Conservation (phyloP, 92 coral and sea anemone species). For the Blastomussa wellsi region DNA sequence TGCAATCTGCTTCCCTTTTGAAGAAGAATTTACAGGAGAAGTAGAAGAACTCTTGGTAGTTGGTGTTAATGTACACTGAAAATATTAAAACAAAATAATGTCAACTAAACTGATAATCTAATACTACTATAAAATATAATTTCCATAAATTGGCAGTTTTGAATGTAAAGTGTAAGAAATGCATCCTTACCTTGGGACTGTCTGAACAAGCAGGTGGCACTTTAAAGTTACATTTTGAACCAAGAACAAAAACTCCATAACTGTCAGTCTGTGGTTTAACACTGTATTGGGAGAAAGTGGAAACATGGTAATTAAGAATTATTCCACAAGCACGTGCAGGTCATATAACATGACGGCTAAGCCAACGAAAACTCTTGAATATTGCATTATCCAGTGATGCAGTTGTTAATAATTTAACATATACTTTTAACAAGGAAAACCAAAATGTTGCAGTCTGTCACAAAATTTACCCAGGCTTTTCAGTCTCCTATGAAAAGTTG, state of each 20-base stretch:
- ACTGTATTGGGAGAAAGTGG: not conserved
- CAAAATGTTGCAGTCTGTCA: not conserved
- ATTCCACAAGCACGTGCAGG: too few species aligned
- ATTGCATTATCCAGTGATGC: too few species aligned
- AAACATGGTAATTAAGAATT: too few species aligned
- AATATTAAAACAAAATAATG: not conserved
- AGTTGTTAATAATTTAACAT: too few species aligned
- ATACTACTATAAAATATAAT: too few species aligned
- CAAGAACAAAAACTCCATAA: constrained; percentile 17
- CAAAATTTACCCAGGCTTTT: too few species aligned
- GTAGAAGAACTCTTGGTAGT: not conserved
- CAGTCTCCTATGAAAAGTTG: too few species aligned
- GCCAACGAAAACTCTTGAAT: too few species aligned
- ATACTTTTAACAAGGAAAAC: not conserved
- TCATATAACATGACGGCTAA: too few species aligned
- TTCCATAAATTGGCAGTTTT: too few species aligned
- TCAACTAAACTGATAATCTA: not conserved
- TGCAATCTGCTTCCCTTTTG: constrained; percentile 51
- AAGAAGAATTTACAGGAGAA: constrained; percentile 5
- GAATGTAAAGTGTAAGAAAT: not conserved
- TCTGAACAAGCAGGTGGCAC: constrained; percentile 1
- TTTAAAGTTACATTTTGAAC: not conserved
- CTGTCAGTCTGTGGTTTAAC: constrained; percentile 20
- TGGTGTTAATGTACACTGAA: constrained; percentile 3
- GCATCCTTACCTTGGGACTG: not conserved